phyloP scores from a whole-genome alignment of 2,888 invertebrate genomes.

The Orthonychiurus folsomi region DNA sequence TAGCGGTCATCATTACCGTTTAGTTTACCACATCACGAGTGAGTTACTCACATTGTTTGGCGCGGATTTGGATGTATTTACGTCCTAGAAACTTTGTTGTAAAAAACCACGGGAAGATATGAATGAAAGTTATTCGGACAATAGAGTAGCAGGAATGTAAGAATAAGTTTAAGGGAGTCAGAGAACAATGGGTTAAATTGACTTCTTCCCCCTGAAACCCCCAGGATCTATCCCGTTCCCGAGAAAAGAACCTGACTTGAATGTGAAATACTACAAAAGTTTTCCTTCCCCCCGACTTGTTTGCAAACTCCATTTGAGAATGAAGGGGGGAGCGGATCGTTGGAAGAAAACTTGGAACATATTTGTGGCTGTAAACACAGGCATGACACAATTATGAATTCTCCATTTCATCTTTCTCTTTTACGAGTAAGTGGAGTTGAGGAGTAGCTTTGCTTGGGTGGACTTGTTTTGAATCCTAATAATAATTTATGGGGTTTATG shows the following conservation, averaged over 20 bases:
- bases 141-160: not conserved
- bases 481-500: not conserved
- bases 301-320: not conserved
- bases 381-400: not conserved
- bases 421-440: no score
- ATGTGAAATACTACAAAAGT: not conserved
- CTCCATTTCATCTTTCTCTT: not conserved
- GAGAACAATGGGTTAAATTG: no score
- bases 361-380: not conserved
- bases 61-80: no score
- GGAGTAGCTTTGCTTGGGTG: not conserved
- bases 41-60: no score
- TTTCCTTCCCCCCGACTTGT: not conserved
- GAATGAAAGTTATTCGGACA: not conserved
- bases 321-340: not conserved
- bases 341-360: not conserved
- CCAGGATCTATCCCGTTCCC: not conserved
- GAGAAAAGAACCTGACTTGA: not conserved
- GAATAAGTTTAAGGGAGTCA: no score
- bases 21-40: no score
- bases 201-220: no score
- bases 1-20: no score
- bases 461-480: not conserved
- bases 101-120: not conserved
- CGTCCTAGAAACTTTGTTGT: not conserved